phyloP scores from a whole-genome alignment of 2,888 invertebrate species.

The Tetranychus piercei region DNA sequence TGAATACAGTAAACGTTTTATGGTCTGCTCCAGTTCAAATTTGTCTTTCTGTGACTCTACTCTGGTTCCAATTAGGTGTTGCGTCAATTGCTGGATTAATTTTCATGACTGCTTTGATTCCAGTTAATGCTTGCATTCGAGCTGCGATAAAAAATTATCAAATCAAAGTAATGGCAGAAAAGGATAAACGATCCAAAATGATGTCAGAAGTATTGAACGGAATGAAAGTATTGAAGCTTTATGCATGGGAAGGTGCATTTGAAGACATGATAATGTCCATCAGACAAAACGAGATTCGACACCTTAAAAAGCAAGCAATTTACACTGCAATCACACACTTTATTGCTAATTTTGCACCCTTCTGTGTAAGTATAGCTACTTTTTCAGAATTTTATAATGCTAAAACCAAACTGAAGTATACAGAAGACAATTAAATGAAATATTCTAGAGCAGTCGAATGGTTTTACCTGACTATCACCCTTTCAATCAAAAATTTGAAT shows the following conservation, averaged over 20 bases:
- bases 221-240: constrained; percentile 75
- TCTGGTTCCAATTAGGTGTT: constrained; percentile 27
- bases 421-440: too few relatives aligned
- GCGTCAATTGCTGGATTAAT: constrained; percentile 37
- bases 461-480: too few relatives aligned
- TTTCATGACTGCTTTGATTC: constrained; percentile 37
- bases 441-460: too few relatives aligned
- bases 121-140: constrained; percentile 31
- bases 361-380: background rate
- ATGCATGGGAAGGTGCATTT: constrained; percentile 86
- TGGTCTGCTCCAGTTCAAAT: constrained; percentile 34
- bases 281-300: constrained; percentile 64
- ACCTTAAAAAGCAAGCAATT: constrained; percentile 46
- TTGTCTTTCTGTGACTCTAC: constrained; percentile 24
- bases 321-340: background rate
- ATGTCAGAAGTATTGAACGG: constrained; percentile 85
- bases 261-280: constrained; percentile 68
- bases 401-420: too few relatives aligned
- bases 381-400: too few relatives aligned
- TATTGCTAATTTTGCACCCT: background rate
- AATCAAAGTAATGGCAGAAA: constrained; percentile 53
- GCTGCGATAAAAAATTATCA: constrained; percentile 41
- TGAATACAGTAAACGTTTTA: constrained; percentile 31
- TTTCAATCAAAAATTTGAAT: too few relatives aligned
- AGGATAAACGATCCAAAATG: constrained; percentile 74